These are phyloP conservation scores for Eupleurogrammus muticus DNA, from an alignment of 2,797 vertebrate species.

Conservation along the genomic window DNA sequence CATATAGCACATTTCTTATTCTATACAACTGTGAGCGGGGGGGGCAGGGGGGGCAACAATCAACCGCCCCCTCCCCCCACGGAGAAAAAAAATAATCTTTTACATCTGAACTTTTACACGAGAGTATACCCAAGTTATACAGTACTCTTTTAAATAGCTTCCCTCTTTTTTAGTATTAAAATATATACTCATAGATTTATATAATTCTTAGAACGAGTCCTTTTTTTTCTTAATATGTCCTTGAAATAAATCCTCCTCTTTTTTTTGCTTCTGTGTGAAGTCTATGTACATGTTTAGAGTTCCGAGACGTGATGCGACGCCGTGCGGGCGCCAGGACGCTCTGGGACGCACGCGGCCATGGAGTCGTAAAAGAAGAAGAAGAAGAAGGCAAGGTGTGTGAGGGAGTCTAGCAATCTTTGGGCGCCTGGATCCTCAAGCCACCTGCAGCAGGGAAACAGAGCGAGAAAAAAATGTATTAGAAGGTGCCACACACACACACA, in stretches of 20 bases:
- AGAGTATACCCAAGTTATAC: conserved; percentile 88
- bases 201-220: conserved; percentile 80
- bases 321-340: conserved; percentile 56
- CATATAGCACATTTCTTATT: conserved; percentile 85
- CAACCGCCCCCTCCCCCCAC: conserved; percentile 63
- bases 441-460: conserved; percentile 71
- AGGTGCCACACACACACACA: background rate
- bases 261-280: conserved; percentile 62
- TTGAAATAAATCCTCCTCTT: conserved; percentile 84
- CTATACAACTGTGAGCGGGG: conserved; percentile 82
- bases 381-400: conserved; percentile 36
- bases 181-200: conserved; percentile 89
- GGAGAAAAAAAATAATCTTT: conserved; percentile 81
- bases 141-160: conserved; percentile 91
- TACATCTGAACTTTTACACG: conserved; percentile 85
- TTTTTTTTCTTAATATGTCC: conserved; percentile 69
- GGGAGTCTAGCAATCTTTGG: conserved; percentile 85
- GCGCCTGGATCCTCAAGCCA: conserved; percentile 81
- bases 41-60: conserved; percentile 32
- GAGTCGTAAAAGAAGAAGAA: conserved; percentile 56
- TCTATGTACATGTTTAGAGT: conserved; percentile 82
- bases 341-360: conserved; percentile 68
- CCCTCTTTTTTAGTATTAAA: conserved; percentile 88
- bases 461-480: conserved; percentile 41
- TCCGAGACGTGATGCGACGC: conserved; percentile 43